Evolutionary conservation across 2,113 vertebrate species (phyloP).

Genomic region (Erpornis zantholeuca): DNA sequence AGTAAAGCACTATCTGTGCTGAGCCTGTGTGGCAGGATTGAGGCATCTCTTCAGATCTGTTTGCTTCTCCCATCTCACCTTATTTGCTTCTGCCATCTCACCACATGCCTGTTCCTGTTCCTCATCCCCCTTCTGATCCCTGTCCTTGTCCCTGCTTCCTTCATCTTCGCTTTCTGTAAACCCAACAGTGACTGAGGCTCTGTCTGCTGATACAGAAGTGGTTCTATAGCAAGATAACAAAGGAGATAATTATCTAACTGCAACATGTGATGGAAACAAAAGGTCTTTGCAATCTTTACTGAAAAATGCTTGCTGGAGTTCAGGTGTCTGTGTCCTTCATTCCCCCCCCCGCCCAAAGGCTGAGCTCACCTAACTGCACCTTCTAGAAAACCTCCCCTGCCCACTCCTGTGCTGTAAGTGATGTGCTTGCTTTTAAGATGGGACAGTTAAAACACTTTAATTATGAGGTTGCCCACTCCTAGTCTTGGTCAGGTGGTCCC

Average conservation of each 20-base stretch:
- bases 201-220: not conserved
- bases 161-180: not conserved
- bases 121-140: not conserved
- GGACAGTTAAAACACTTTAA: not conserved
- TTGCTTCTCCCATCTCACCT: not conserved
- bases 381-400: not conserved
- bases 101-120: not conserved
- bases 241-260: not conserved
- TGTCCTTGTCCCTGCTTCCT: not conserved
- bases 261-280: not conserved
- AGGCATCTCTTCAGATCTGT: not conserved
- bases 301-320: not conserved
- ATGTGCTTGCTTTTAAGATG: not conserved
- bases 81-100: not conserved
- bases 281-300: not conserved
- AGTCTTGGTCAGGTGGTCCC: not conserved
- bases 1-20: not conserved
- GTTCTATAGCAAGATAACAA: not conserved
- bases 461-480: not conserved
- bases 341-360: not conserved
- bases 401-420: not conserved
- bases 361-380: not conserved
- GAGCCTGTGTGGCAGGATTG: not conserved
- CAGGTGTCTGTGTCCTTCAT: not conserved
- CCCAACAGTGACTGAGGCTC: not conserved